These are phyloP conservation scores for Masnerella sp. DNA, from an alignment of 2,888 invertebrate species.

Conservation along the genomic window DNA sequence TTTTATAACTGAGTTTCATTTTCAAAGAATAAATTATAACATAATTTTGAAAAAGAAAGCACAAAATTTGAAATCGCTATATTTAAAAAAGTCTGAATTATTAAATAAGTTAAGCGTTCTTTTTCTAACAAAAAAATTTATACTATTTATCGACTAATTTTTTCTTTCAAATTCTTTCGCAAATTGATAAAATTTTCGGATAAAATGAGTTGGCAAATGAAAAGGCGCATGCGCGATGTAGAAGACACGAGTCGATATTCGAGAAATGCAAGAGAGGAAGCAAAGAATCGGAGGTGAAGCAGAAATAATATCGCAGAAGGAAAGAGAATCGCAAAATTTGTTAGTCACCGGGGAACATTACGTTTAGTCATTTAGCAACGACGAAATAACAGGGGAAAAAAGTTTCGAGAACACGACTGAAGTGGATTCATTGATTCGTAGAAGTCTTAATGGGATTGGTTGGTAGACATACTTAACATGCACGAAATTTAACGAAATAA, in stretches of 20 bases:
- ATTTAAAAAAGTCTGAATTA: too few species aligned
- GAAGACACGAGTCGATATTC: slow-evolving; percentile 63
- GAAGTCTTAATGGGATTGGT: slow-evolving; percentile 21
- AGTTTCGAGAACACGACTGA: slow-evolving; percentile 5
- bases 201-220: neutral
- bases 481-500: too few species aligned
- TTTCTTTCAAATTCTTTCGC: neutral
- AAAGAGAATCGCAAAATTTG: slow-evolving; percentile 10
- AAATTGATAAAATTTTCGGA: neutral
- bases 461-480: neutral
- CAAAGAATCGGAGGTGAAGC: slow-evolving; percentile 28
- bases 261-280: slow-evolving; percentile 35
- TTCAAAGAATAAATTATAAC: too few species aligned
- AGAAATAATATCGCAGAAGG: too few species aligned
- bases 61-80: too few species aligned
- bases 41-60: too few species aligned
- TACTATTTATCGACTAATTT: too few species aligned
- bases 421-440: slow-evolving; percentile 33
- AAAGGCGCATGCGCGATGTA: slow-evolving; percentile 65
- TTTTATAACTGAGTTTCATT: too few species aligned
- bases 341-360: slow-evolving; percentile 39
- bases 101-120: too few species aligned
- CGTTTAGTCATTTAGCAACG: slow-evolving; percentile 32
- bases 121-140: too few species aligned
- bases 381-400: slow-evolving; percentile 16